Evolutionary conservation across 2,797 vertebrate genomes (phyloP), one percentile per base, ranked within the genome.

Genomic region (Hydrolagus colliei): DNA sequence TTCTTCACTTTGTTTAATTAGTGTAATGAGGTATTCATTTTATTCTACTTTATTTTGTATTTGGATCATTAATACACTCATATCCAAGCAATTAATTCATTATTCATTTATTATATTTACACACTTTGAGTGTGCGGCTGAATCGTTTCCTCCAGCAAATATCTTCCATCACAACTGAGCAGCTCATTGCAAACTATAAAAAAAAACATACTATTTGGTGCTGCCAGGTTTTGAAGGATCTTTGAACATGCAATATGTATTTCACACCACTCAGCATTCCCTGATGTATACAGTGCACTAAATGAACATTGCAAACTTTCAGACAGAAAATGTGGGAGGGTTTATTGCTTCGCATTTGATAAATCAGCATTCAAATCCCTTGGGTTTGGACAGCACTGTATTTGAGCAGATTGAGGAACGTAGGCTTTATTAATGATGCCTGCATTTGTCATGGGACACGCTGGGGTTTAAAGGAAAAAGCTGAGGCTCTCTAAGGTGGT

Each of bases 281-380:
- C 20, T 72, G 71, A 72, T n/a, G 20, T 72, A 20, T 18, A 72
- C 20, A 20, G 71, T n/a, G 22, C 20, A 12, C 71, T 72, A n/a
- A n/a, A 72, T 72, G 71, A 72, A n/a, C 71, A 72, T 10, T 72
- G 71, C 41, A 72, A n/a, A 72, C 71, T 72, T 72, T 72, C 71
- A 72, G 71, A 18, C 20, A 16, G 68, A 71, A 71, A 18, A 20
- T 14, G 68, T 71, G 18, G 16, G 68, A 71, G 11, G 2, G 16
- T 71, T 18, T 71, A 71, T 71, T 71, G 5, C 11, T 18, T 71
- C 18, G 68, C 20, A 20, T 71, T 71, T 71, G 68, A 71, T 71
- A 71, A 71, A 71, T 71, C 20, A 14, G 20, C 68, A 20, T 71
- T 71, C 7, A 16, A 71, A 71, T 71, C 68, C 12, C 20, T 5